Base-by-base conservation (phyloP, 2,888 invertebrate genomes). In the Lysandra bellargus region DNA sequence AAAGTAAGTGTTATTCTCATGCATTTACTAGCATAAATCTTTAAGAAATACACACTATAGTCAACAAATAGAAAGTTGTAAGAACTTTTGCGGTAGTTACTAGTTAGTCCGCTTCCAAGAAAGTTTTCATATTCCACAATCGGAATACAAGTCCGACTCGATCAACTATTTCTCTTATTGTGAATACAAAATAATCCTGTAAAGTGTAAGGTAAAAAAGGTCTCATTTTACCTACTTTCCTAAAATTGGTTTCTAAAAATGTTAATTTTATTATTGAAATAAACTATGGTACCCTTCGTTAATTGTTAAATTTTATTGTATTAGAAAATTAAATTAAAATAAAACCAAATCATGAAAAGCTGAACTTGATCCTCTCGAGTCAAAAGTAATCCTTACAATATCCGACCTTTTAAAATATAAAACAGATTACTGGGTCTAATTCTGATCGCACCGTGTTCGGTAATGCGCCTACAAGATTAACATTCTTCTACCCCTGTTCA, bases 401-500 rank as follows among this genome's bases (percentile, higher is more conserved):
- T 57, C 49, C n/a, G 37, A 75, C 23, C 49, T 57, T 53, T 17
- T 57, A 33, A 57, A 75, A 61, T 61, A 79, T 78, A 72, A 72
- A 79, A 76, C 61, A 80, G 80, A 83, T 83, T 81, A 83, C 80
- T 37, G 75, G 81, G 78, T 80, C 80, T 78, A 60, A 79, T 72
- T 80, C 7, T 73, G 80, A 80, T 80, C 81, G 80, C 79, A 82
- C 82, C 84, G 84, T 84, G 84, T 83, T 83, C 80, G 79, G 82
- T 88, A 89, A 87, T 87, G 86, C 87, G 87, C 86, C 86, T 84
- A 83, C 81, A 82, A 90, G 91, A 91, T 92, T 91, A 92, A 91
- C 87, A 91, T 92, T 92, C 90, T 85, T 84, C 72, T 79, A 87
- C 88, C 90, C 90, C 87, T 85, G 82, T 83, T 85, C 85, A 85